Percentiles rank a stretch among this genome's conserved stretches.
phyloP scores from a whole-genome alignment of 1,140 invertebrate species.

The Asobara japonica region DNA sequence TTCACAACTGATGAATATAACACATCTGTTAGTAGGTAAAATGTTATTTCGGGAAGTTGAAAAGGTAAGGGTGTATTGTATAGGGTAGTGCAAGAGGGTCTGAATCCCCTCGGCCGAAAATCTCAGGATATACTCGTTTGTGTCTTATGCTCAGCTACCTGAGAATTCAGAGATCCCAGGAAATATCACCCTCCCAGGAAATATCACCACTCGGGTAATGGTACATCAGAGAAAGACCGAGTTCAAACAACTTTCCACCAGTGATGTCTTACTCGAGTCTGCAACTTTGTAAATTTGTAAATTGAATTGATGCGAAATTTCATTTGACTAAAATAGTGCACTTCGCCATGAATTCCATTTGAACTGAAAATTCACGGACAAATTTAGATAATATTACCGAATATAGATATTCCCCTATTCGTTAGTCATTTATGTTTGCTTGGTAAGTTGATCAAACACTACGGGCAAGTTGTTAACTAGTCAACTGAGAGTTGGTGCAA shows the following conservation, averaged over 20 bases:
- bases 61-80: too few species aligned
- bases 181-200: conserved; percentile 19
- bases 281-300: not conserved
- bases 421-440: not conserved
- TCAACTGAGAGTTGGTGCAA: not conserved
- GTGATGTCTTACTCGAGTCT: not conserved
- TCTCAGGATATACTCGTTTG: conserved; percentile 4
- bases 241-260: not conserved
- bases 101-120: not conserved
- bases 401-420: not conserved
- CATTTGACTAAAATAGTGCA: not conserved
- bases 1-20: too few species aligned
- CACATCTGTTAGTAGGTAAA: too few species aligned
- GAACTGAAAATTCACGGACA: not conserved
- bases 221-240: not conserved
- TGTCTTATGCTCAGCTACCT: not conserved
- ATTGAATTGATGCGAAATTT: conserved; percentile 1
- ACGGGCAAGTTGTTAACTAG: not conserved
- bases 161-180: conserved; percentile 1
- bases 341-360: not conserved
- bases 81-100: not conserved
- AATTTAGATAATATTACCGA: not conserved
- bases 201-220: not conserved
- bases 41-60: too few species aligned
- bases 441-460: not conserved